phyloP scores from a whole-genome alignment of 1,140 invertebrate species.

The Ceratina japonica region DNA sequence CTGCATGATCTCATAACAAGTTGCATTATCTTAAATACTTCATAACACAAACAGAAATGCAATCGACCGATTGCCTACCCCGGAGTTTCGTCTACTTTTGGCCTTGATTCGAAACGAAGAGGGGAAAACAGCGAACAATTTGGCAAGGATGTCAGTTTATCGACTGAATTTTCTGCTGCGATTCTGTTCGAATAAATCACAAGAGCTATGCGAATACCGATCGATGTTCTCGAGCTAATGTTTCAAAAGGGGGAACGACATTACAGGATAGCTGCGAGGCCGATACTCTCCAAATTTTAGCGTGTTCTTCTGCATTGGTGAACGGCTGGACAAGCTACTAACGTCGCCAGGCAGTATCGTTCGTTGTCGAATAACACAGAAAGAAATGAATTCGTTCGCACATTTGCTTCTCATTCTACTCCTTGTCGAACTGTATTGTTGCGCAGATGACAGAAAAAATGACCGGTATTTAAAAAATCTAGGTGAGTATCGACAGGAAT shows the following conservation, averaged over 20 bases:
- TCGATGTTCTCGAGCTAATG: neutral
- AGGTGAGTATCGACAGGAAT: constrained; percentile 58
- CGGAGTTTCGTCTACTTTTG: neutral
- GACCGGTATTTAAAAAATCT: constrained; percentile 69
- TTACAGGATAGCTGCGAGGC: neutral
- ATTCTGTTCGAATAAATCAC: neutral
- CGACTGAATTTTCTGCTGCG: neutral
- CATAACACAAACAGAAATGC: neutral
- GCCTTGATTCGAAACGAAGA: neutral
- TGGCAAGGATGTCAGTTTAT: neutral
- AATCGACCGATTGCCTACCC: neutral
- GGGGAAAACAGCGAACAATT: neutral
- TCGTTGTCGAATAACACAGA: neutral
- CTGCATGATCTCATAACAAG: too few relatives aligned
- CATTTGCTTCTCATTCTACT: constrained; percentile 38
- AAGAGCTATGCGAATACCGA: neutral
- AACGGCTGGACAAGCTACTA: neutral
- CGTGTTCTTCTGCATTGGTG: neutral
- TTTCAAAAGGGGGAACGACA: neutral
- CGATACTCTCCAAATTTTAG: neutral
- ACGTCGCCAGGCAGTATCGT: neutral
- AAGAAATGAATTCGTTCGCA: constrained; percentile 43
- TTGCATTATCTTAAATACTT: too few relatives aligned
- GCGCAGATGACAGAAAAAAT: constrained; percentile 64
- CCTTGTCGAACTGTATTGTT: constrained; percentile 37